These are phyloP conservation scores for Bimastos eiseni DNA, from an alignment of 2,888 invertebrate species.

Conservation along the genomic window DNA sequence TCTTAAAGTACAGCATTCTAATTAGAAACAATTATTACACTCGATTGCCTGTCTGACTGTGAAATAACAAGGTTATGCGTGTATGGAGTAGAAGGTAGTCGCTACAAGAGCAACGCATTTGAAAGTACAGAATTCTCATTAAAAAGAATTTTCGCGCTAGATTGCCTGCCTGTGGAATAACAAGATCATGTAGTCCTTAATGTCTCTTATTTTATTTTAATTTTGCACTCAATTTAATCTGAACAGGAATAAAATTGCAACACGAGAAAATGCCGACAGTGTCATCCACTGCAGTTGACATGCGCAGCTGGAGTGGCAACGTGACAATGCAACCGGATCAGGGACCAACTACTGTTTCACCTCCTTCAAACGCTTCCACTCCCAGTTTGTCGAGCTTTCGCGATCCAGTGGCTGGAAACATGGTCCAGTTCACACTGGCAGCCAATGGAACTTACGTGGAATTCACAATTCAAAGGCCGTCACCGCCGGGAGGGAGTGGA, in stretches of 20 bases:
- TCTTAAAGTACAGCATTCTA: no score
- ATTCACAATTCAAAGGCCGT: neutral
- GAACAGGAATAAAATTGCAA: neutral
- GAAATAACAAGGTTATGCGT: no score
- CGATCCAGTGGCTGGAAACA: neutral
- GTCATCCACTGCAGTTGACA: neutral
- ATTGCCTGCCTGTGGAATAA: no score
- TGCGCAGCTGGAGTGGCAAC: neutral
- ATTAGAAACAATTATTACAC: no score
- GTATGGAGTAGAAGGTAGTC: no score
- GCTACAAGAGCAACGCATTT: no score
- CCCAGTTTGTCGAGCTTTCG: neutral
- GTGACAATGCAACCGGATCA: neutral
- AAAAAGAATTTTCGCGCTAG: no score
- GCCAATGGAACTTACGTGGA: neutral
- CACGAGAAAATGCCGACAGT: neutral
- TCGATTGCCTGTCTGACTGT: no score
- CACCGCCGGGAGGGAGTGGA: neutral
- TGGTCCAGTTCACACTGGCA: neutral
- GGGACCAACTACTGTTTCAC: neutral
- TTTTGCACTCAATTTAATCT: no score
- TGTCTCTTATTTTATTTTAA: no score
- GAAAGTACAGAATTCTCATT: no score
- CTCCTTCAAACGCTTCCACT: neutral
- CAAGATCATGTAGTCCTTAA: no score